These are phyloP conservation scores for Heliconius erato DNA, from an alignment of 2,888 invertebrate species.

Conservation along the genomic window DNA sequence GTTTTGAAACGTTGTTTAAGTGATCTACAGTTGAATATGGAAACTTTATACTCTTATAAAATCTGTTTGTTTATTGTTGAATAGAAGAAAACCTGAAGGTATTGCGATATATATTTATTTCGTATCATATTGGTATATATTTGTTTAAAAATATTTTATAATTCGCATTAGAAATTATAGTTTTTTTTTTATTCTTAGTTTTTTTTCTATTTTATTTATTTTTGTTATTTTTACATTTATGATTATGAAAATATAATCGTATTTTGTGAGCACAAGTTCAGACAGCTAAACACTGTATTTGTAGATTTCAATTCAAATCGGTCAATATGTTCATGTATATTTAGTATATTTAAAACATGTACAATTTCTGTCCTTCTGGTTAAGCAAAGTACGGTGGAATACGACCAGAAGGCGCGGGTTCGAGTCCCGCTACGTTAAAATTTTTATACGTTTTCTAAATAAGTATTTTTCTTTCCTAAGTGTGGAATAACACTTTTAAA, in stretches of 20 bases:
- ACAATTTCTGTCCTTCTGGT: not conserved
- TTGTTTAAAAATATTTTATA: not conserved
- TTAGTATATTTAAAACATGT: too few relatives aligned
- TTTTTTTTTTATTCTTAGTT: not conserved
- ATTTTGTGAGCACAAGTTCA: not conserved
- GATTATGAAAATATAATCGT: too few relatives aligned
- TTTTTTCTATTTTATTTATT: too few relatives aligned
- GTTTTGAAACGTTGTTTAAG: conserved; percentile 1
- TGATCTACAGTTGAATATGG: not conserved
- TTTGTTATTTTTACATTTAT: not conserved
- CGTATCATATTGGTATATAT: too few relatives aligned
- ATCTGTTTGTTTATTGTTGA: not conserved
- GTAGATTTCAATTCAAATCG: not conserved
- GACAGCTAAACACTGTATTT: not conserved
- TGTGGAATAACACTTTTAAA: too few relatives aligned
- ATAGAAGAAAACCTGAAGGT: not conserved
- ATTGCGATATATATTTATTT: not conserved
- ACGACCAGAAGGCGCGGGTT: too few relatives aligned
- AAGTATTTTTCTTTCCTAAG: too few relatives aligned
- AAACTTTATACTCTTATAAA: not conserved
- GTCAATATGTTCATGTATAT: not conserved
- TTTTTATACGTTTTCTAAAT: too few relatives aligned
- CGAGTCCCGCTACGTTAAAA: too few relatives aligned
- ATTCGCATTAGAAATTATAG: not conserved
- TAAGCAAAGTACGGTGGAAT: not conserved